Evolutionary conservation across 2,797 vertebrate genomes (phyloP), one percentile per base, ranked within the genome.

Genomic region (Acrossocheilus wenchowensis): DNA sequence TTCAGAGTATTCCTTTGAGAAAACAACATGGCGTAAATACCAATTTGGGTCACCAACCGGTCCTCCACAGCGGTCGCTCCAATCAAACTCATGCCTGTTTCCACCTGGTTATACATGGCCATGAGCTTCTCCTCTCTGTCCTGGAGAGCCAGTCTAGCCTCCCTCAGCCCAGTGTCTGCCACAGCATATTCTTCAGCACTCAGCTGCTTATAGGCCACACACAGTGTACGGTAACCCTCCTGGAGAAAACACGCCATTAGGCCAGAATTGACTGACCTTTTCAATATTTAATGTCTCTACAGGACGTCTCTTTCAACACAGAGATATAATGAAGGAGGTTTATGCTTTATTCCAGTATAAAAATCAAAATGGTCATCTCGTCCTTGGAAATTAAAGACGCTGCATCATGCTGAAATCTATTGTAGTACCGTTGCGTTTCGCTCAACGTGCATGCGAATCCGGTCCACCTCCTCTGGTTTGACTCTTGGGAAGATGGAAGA

Each of bases 1-100:
- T 30, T 36, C 34, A 69, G 9, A 45, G 21, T 9, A 50, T 39
- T 60, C 15, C 19, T 85, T 64, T 2, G 12, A 45, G 10, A 54
- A 11, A 72, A 72, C 10, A 39, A 80, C 0, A 0, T 80, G 39
- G 10, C 1, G 1, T 68, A 68, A 68, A 48, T 15, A 52, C 5
- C 12, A 57, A 68, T 78, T 43, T 39, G 10, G 41, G 41, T 36
- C 77, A 88, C 95, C 81, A 89, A 99, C 98, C 97, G 96, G 95
- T 99, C 98, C 92, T 99, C 98, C 15, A 99, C 98, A 23, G 98
- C 98, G 5, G 98, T 99, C 10, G 98, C 97, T 89, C 98, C 98
- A 52, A 99, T 97, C 87, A 99, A 95, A 92, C 95, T 97, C 97
- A 99, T 98, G 88, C 94, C 95, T 0, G 93, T 96, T 93, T 99